phyloP scores from a whole-genome alignment of 2,113 vertebrate genomes.

The Campylorhamphus procurvoides region DNA sequence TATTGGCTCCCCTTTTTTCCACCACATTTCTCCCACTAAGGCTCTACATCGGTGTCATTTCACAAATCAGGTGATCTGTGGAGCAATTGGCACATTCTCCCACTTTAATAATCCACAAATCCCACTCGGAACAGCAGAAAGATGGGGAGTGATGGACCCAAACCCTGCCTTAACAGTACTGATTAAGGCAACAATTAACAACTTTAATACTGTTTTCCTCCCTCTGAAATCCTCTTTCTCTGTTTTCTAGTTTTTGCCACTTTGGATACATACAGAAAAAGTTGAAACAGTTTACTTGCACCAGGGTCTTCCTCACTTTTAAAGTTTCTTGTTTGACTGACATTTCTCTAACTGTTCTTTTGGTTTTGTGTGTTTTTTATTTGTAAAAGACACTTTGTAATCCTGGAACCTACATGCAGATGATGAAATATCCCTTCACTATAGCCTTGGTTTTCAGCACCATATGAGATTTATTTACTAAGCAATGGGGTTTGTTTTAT shows the following conservation, averaged over 20 bases:
- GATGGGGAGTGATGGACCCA: background rate
- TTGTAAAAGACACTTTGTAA: background rate
- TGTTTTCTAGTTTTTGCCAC: background rate
- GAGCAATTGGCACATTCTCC: background rate
- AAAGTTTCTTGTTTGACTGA: background rate
- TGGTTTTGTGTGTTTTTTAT: background rate
- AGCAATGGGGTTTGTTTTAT: background rate
- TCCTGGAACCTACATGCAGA: background rate
- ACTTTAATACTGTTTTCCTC: background rate
- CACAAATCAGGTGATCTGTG: background rate
- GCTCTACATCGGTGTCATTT: background rate
- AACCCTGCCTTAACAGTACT: background rate
- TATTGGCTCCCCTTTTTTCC: background rate
- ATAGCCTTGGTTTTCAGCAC: constrained; percentile 3
- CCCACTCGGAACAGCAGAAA: background rate
- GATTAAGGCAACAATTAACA: background rate
- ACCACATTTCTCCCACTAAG: background rate
- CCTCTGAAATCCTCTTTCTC: background rate
- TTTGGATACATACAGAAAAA: background rate
- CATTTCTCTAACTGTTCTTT: background rate
- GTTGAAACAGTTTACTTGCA: background rate
- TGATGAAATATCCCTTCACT: background rate
- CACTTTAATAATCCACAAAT: background rate
- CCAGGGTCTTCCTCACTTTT: background rate
- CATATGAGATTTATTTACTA: background rate